A percentile compares a stretch with the other conserved stretches of the same genome.
These are phyloP conservation scores for rat (Rattus norvegicus) DNA, from an alignment of 2,113 vertebrate species.

Conservation along the genomic window GRCr8 NC_086021.1:177960001-177960500, in stretches of 20 bases:
- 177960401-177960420: background rate
- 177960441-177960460: fast-evolving
- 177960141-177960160: background rate
- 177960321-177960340: background rate
- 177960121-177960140: background rate
- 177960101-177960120: background rate
- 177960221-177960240: no score
- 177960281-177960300: fast-evolving
- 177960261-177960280: background rate
- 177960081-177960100: no score
- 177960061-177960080: no score
- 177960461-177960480: background rate
- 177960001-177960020: no score
- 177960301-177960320: background rate
- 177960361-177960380: background rate
- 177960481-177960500: background rate
- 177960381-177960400: background rate
- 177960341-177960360: background rate
- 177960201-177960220: background rate
- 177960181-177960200: background rate
- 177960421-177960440: background rate
- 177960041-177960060: no score
- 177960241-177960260: background rate
- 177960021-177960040: no score
- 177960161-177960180: background rate